phyloP scores from a whole-genome alignment of 2,797 vertebrate genomes.

The Dermochelys coriacea region DNA sequence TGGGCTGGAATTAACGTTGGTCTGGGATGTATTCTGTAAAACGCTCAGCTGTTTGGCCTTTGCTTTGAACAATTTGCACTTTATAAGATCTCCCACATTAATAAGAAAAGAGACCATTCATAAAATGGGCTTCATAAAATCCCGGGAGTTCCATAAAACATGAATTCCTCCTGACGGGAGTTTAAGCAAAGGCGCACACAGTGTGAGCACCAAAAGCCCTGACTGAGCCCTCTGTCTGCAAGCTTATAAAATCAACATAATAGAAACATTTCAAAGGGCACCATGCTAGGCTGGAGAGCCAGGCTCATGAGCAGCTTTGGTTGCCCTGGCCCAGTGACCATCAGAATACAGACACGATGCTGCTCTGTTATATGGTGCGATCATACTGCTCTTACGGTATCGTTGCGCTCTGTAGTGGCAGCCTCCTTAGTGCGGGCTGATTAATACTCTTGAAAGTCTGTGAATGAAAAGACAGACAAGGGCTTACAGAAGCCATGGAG shows the following conservation, averaged over 20 bases:
- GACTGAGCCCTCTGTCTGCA: neutral
- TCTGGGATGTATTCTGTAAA: neutral
- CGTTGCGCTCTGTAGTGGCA: neutral
- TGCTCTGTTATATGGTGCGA: neutral
- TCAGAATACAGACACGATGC: neutral
- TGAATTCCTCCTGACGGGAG: neutral
- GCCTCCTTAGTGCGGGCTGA: neutral
- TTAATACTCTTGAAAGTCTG: neutral
- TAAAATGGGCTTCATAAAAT: neutral
- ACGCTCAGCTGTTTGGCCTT: neutral
- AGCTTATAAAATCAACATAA: slow-evolving; percentile 16
- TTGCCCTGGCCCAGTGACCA: neutral
- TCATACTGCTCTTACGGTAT: neutral
- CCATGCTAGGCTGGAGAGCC: neutral
- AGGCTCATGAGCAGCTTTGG: neutral
- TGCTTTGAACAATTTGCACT: neutral
- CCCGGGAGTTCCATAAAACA: slow-evolving; percentile 23
- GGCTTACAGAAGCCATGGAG: neutral
- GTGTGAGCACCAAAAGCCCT: neutral
- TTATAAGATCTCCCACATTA: neutral
- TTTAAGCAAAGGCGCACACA: neutral
- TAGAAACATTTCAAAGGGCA: neutral
- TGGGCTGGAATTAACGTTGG: neutral
- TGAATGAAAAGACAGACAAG: neutral
- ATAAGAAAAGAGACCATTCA: neutral